A percentile compares a stretch with the other conserved stretches of the same genome.
These are phyloP conservation scores for Leptogaster cylindrica DNA, from an alignment of 2,888 invertebrate genomes.

Conservation along the genomic window DNA sequence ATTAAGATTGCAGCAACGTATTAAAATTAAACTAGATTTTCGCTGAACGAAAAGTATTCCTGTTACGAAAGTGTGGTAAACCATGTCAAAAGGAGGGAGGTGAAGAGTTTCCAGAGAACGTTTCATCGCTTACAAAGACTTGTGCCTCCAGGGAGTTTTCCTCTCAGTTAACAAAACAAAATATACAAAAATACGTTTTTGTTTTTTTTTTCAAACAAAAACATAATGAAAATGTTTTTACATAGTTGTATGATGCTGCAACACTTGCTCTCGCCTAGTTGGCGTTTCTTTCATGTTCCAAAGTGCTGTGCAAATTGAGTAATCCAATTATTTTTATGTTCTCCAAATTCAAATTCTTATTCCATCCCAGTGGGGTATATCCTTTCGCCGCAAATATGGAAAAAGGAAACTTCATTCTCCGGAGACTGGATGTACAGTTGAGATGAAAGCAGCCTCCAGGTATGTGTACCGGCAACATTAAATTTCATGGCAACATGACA, in stretches of 20 bases:
- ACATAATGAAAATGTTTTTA: conserved; percentile 35
- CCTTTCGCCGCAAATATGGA: too few species aligned
- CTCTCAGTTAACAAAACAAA: conserved; percentile 24
- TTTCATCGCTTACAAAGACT: conserved; percentile 27
- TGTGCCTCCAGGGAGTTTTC: conserved; percentile 31
- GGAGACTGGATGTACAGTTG: too few species aligned
- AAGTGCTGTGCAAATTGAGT: conserved; percentile 26
- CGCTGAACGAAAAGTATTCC: conserved; percentile 23
- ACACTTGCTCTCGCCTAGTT: conserved; percentile 33
- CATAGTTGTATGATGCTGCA: conserved; percentile 9
- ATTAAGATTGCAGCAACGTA: not conserved
- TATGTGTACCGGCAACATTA: too few species aligned
- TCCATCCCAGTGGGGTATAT: not conserved
- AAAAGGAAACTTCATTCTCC: too few species aligned
- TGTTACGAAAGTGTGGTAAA: conserved; percentile 29
- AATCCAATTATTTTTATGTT: conserved; percentile 35
- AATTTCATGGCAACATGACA: too few species aligned
- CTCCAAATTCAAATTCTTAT: conserved; percentile 31
- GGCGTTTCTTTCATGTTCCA: conserved; percentile 15
- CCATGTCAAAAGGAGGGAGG: conserved; percentile 35
- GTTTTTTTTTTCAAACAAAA: conserved; percentile 33
- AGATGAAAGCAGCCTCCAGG: too few species aligned
- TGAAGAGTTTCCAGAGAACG: too few species aligned
- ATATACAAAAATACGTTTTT: too few species aligned
- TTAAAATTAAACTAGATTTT: conserved; percentile 33